Evolutionary conservation across 2,113 vertebrate genomes (phyloP).

Genomic region (Cynopterus brachyotis): DNA sequence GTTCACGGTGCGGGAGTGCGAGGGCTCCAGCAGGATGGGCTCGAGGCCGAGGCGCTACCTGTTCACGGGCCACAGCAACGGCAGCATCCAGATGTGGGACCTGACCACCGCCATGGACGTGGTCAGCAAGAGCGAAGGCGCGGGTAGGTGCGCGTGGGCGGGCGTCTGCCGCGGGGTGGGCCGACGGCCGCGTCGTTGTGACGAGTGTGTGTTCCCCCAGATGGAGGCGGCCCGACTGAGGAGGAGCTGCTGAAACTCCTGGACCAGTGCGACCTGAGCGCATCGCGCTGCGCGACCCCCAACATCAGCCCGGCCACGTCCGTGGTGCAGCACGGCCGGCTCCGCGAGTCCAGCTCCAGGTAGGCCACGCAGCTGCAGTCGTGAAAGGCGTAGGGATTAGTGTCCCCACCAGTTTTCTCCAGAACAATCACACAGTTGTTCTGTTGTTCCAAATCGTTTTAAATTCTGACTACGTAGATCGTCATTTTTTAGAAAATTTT

Average conservation of each 20-base stretch:
- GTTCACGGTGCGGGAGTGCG: constrained; percentile 97
- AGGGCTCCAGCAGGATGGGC: constrained; percentile 98
- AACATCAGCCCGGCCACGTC: constrained; percentile 98
- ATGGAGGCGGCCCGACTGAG: constrained; percentile 94
- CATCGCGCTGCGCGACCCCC: constrained; percentile 96
- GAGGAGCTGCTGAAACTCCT: constrained; percentile 95
- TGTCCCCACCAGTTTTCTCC: too few relatives aligned
- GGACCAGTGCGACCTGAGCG: constrained; percentile 97
- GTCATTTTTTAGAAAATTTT: neutral
- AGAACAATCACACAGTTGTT: too few relatives aligned
- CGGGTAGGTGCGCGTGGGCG: constrained; percentile 76
- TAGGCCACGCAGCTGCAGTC: constrained; percentile 54
- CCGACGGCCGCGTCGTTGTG: neutral
- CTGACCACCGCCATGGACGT: constrained; percentile 98
- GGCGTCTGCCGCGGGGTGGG: too few relatives aligned
- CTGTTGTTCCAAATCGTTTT: neutral
- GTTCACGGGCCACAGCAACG: constrained; percentile 97
- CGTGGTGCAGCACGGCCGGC: constrained; percentile 92
- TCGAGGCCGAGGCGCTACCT: constrained; percentile 95
- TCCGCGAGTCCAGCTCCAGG: constrained; percentile 95
- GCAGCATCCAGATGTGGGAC: constrained; percentile 99
- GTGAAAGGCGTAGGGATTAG: fast-evolving
- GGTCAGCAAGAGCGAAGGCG: constrained; percentile 93
- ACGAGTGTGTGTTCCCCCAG: constrained; percentile 76
- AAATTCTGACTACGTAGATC: neutral